Evolutionary conservation across 2,797 vertebrate species (phyloP).

Genomic region (Enteromius unitaeniatus): DNA sequence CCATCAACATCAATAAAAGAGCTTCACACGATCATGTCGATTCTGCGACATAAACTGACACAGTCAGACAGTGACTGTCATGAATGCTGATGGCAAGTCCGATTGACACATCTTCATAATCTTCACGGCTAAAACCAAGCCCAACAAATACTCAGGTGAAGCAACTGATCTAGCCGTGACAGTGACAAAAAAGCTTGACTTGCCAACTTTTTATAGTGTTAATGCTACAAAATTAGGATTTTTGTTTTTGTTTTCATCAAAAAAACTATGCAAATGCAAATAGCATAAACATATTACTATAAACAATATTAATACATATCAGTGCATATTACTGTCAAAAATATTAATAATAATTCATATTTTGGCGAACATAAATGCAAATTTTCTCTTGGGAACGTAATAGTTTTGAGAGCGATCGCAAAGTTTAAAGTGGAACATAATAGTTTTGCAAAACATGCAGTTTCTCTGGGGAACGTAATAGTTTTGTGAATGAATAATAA

Average conservation of each 20-base stretch:
- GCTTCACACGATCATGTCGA: not conserved
- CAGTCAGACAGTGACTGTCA: not conserved
- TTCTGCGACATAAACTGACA: not conserved
- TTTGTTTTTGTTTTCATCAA: not conserved
- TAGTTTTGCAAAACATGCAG: no score
- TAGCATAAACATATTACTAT: not conserved
- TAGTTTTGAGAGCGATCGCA: not conserved
- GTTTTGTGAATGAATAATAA: not conserved
- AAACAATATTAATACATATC: not conserved
- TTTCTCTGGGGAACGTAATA: not conserved
- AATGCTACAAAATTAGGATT: not conserved
- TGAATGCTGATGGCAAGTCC: slow-evolving; percentile 1
- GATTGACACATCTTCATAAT: not conserved
- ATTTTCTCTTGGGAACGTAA: not conserved
- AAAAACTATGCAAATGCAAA: not conserved
- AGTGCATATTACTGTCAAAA: not conserved
- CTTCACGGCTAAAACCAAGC: not conserved
- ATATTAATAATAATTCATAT: no score
- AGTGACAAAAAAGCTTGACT: not conserved
- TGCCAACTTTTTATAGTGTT: not conserved
- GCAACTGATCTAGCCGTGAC: not conserved
- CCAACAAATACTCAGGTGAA: not conserved
- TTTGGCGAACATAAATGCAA: not conserved
- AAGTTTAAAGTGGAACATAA: no score
- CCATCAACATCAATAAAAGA: not conserved